phyloP scores from a whole-genome alignment of 2,797 vertebrate genomes.

The Protosalanx chinensis region DNA sequence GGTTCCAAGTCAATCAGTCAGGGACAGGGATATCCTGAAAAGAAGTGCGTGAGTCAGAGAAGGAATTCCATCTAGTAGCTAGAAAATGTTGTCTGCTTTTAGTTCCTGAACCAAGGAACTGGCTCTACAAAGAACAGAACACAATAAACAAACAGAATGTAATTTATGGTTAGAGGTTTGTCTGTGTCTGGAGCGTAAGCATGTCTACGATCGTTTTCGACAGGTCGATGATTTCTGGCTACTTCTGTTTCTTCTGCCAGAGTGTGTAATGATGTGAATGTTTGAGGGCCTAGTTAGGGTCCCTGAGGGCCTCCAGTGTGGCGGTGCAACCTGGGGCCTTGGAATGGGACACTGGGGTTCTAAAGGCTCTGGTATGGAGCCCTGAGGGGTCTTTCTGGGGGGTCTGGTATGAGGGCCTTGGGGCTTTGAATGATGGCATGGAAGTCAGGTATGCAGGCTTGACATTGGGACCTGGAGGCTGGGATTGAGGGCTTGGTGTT shows the following conservation, averaged over 20 bases:
- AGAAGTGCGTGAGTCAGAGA: not conserved
- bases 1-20: constrained; percentile 1
- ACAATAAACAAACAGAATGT: not conserved
- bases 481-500: too few species aligned
- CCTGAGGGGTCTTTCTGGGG: too few species aligned
- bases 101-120: not conserved
- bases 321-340: too few species aligned
- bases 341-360: too few species aligned
- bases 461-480: too few species aligned
- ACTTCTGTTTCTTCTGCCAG: constrained; percentile 15
- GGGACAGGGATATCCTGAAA: not conserved
- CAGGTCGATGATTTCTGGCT: not conserved
- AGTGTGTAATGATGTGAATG: constrained; percentile 11
- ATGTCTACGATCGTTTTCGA: not conserved
- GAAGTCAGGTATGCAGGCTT: too few species aligned
- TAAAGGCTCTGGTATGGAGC: too few species aligned
- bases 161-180: not conserved
- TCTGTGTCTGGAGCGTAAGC: not conserved
- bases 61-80: too few species aligned
- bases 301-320: not conserved
- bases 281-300: not conserved
- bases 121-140: not conserved
- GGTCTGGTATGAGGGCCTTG: too few species aligned
- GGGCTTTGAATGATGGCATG: too few species aligned
- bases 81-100: too few species aligned